These are phyloP conservation scores for Mermis nigrescens DNA, from an alignment of 2,888 invertebrate genomes.

Conservation along the genomic window DNA sequence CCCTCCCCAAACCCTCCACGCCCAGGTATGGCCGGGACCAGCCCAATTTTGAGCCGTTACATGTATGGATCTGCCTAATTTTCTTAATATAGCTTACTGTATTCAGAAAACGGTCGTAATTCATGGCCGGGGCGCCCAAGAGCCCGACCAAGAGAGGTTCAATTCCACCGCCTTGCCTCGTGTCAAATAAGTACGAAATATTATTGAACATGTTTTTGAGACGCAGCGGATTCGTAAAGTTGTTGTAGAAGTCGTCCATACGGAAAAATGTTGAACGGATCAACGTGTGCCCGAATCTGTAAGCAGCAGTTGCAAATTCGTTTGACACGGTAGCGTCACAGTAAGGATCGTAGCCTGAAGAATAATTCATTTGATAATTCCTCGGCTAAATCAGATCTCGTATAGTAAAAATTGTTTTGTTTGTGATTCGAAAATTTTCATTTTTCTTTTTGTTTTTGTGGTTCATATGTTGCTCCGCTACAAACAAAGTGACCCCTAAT, in stretches of 20 bases:
- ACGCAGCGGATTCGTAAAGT: constrained; percentile 11
- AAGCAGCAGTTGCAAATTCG: constrained; percentile 53
- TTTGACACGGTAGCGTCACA: constrained; percentile 61
- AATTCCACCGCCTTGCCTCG: constrained; percentile 24
- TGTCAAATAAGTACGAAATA: constrained; percentile 23
- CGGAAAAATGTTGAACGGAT: constrained; percentile 58
- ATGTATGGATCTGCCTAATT: too few species aligned
- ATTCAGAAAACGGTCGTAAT: constrained; percentile 23
- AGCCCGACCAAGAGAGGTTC: constrained; percentile 31
- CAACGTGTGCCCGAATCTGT: constrained; percentile 47
- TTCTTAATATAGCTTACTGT: constrained; percentile 2
- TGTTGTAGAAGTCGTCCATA: constrained; percentile 22
- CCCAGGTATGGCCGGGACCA: too few species aligned
- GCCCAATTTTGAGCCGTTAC: too few species aligned
- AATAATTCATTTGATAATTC: neutral
- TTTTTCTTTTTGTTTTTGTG: too few species aligned
- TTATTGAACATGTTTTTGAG: constrained; percentile 23
- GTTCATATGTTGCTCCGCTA: too few species aligned
- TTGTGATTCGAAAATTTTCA: too few species aligned
- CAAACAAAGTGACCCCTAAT: too few species aligned
- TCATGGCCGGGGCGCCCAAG: constrained; percentile 27
- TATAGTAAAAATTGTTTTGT: too few species aligned
- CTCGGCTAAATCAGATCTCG: neutral
- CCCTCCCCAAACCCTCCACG: too few species aligned
- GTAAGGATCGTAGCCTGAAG: constrained; percentile 42